Evolutionary conservation across 1,140 invertebrate genomes (phyloP).

Genomic region (Cepaea nemoralis): DNA sequence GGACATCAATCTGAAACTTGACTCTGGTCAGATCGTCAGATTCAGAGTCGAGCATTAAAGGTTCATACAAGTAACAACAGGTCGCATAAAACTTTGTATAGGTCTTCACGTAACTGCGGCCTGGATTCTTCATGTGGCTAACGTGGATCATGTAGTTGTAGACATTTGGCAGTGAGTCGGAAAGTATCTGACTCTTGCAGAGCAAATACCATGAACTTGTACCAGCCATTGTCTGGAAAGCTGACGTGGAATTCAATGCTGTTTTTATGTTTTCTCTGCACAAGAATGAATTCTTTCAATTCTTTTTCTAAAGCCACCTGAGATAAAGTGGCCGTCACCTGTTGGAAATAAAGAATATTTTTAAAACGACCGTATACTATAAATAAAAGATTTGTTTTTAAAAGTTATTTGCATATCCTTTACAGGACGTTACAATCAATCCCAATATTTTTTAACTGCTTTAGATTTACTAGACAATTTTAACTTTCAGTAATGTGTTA

Average conservation of each 20-base stretch:
- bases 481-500: too few species aligned
- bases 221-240: conserved; percentile 62
- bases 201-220: conserved; percentile 69
- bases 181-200: conserved; percentile 54
- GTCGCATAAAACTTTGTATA: conserved; percentile 70
- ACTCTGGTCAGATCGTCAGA: conserved; percentile 43
- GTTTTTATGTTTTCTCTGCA: conserved; percentile 50
- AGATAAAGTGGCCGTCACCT: conserved; percentile 9
- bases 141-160: conserved; percentile 69
- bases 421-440: too few species aligned
- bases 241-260: conserved; percentile 53
- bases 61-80: conserved; percentile 63
- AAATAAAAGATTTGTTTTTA: too few species aligned
- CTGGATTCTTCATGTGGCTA: conserved; percentile 37
- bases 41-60: conserved; percentile 52
- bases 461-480: too few species aligned
- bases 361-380: too few species aligned
- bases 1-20: conserved; percentile 48
- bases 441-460: too few species aligned
- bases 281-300: conserved; percentile 58
- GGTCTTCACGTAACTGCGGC: conserved; percentile 64
- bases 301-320: conserved; percentile 50
- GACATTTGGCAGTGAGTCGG: conserved; percentile 65
- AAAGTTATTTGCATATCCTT: too few species aligned
- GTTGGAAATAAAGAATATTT: background rate